Conservation (phyloP, 2,888 invertebrate species). For the Ametastegia equiseti region DNA sequence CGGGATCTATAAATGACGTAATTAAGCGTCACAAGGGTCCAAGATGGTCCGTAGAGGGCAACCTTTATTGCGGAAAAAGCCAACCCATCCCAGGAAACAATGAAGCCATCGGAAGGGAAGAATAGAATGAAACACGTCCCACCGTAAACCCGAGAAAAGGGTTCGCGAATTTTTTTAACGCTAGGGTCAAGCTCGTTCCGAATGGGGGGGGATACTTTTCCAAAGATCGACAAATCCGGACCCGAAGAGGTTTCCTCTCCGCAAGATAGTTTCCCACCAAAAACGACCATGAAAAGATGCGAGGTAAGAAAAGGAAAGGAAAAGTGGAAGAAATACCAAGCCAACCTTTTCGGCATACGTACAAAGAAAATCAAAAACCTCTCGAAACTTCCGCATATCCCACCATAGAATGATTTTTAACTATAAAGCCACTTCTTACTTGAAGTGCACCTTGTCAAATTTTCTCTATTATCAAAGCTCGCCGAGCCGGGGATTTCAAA, state of each 20-base stretch:
- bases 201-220: constrained; percentile 15
- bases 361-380: background rate
- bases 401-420: background rate
- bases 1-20: constrained; percentile 66
- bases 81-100: constrained; percentile 62
- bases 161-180: constrained; percentile 38
- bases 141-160: constrained; percentile 36
- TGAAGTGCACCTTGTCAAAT: background rate
- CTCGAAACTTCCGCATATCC: background rate
- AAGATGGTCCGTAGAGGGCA: constrained; percentile 63
- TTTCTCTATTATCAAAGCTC: background rate
- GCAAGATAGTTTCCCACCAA: background rate
- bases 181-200: constrained; percentile 36
- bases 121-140: constrained; percentile 46
- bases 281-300: background rate
- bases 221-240: constrained; percentile 16
- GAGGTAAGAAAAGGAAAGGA: too few relatives aligned
- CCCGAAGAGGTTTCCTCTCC: background rate
- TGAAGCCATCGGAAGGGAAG: constrained; percentile 58
- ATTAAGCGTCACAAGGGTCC: constrained; percentile 61
- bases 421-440: background rate
- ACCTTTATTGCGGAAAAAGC: constrained; percentile 67
- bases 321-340: constrained; percentile 4
- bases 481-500: background rate
- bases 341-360: background rate